Base-by-base conservation (phyloP, 2,797 vertebrate genomes). In the Brachyrhaphis roseni region DNA sequence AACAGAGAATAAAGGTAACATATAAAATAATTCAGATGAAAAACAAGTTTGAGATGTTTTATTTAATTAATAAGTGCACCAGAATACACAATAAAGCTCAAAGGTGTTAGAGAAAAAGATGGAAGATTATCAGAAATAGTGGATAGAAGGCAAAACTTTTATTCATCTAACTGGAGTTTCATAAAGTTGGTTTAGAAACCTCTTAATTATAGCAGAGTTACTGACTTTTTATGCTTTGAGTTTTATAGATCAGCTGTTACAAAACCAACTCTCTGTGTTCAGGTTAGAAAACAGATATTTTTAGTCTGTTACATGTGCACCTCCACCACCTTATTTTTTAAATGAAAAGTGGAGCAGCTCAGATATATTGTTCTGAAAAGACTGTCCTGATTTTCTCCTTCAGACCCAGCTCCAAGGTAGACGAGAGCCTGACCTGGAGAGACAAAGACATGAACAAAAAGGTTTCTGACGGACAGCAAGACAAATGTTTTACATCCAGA, bases 401-500 rank as follows among this genome's bases (percentile, higher is more conserved):
- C 71, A 75, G 53, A 87, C 78, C 78, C 75, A 49, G 23, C 0
- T 49, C 72, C 79, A 70, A 81, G 78, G 83, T 45, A 76, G 77
- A 83, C 1, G 41, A 79, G 55, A 72, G 18, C 78, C 31, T n/a
- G 76, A 89, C 80, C 84, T 77, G 12, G 5, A 77, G 62, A 74
- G 78, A 80, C 73, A 34, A 62, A 74, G 72, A 78, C 20, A 57
- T 23, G 78, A 78, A 64, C 77, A 78, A 71, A 83, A 53, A 80
- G 77, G 79, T 86, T 89, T 87, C 28, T 49, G 59, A 18, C 23
- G 62, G 81, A 87, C 71, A 72, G 45, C 72, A 81, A 82, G 82
- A 82, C 82, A 82, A 82, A 89, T 84, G 86, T 91, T 87, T 90
- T 84, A 92, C 90, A 90, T 86, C 72, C 64, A 66, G 74, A 88